These are phyloP conservation scores for Drosophila ezoana DNA, from an alignment of 2,888 invertebrate genomes.

Conservation along the genomic window DNA sequence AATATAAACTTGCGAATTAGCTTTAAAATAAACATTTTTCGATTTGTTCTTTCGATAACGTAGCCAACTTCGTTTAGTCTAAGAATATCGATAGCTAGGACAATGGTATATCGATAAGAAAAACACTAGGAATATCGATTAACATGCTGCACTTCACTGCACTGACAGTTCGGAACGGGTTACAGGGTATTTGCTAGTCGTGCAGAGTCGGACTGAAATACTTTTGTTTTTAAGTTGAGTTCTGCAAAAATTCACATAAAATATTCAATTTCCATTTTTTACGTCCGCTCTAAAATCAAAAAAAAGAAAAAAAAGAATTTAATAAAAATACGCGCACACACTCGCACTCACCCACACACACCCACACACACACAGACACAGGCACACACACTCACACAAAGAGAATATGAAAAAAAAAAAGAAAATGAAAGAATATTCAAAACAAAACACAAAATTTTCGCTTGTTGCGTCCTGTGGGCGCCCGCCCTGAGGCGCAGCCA, in stretches of 20 bases:
- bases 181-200: not conserved
- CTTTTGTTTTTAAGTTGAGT: constrained; percentile 23
- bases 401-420: constrained; percentile 20
- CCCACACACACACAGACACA: not conserved
- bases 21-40: too few relatives aligned
- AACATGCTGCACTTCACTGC: too few relatives aligned
- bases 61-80: too few relatives aligned
- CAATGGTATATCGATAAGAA: too few relatives aligned
- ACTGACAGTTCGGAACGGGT: too few relatives aligned
- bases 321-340: constrained; percentile 40
- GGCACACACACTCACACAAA: constrained; percentile 3
- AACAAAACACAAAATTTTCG: constrained; percentile 57
- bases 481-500: constrained; percentile 9
- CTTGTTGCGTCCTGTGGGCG: constrained; percentile 55
- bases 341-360: too few relatives aligned
- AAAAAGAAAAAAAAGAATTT: constrained; percentile 22
- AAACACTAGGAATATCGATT: too few relatives aligned
- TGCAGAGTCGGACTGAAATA: not conserved
- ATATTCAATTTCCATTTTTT: constrained; percentile 67
- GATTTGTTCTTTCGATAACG: too few relatives aligned
- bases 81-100: too few relatives aligned
- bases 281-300: constrained; percentile 46
- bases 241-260: constrained; percentile 51
- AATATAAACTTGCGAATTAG: too few relatives aligned
- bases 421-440: constrained; percentile 37